These are phyloP conservation scores for Polymixis lichenea DNA, from an alignment of 2,888 invertebrate genomes.

Conservation along the genomic window DNA sequence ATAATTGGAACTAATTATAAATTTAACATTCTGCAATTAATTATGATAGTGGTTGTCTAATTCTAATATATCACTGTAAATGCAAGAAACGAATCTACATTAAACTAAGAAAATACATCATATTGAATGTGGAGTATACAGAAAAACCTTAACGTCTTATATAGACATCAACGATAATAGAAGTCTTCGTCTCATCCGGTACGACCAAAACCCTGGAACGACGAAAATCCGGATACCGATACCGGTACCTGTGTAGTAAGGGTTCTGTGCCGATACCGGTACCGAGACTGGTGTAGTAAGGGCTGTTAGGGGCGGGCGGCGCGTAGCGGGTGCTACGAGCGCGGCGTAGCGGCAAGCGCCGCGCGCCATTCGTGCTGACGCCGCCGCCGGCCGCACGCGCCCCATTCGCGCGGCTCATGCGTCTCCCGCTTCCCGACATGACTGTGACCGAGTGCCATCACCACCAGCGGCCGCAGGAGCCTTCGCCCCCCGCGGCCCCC, in stretches of 20 bases:
- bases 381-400: slow-evolving; percentile 89
- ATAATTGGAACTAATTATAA: slow-evolving; percentile 1
- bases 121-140: slow-evolving; percentile 2
- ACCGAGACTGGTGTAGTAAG: slow-evolving; percentile 63
- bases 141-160: slow-evolving; percentile 10
- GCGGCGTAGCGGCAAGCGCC: slow-evolving; percentile 81
- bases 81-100: slow-evolving; percentile 16
- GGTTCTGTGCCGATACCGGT: slow-evolving; percentile 51
- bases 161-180: not conserved
- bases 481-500: slow-evolving; percentile 71
- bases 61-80: not conserved
- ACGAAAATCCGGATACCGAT: not conserved
- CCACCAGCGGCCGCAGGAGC: slow-evolving; percentile 68
- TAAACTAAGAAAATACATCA: not conserved
- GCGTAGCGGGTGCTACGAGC: slow-evolving; percentile 26
- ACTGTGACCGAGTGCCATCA: slow-evolving; percentile 87
- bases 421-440: slow-evolving; percentile 81
- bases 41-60: not conserved
- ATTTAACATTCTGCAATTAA: slow-evolving; percentile 1
- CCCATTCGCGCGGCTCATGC: slow-evolving; percentile 84
- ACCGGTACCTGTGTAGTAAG: slow-evolving; percentile 60
- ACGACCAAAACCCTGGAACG: not conserved
- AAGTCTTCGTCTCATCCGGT: not conserved
- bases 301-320: slow-evolving; percentile 79
- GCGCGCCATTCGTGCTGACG: slow-evolving; percentile 88